Evolutionary conservation across 2,888 invertebrate species (phyloP), one percentile per base, ranked within the genome.

Genomic region (Eupithecia pulchellata): DNA sequence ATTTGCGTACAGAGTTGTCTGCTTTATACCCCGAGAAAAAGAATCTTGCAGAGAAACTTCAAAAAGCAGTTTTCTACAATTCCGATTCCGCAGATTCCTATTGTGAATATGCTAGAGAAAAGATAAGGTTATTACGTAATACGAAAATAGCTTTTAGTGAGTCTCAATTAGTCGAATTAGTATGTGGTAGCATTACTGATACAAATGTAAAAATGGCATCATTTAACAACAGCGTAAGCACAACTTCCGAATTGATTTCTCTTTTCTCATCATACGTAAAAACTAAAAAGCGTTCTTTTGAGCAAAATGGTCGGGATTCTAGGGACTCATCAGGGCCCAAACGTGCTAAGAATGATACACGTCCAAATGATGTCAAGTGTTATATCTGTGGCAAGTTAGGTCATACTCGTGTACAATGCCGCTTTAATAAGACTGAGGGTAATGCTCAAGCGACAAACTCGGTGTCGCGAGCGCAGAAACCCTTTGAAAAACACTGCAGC

Each of bases 121-220:
- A 69, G 9, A n/a, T 69, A 4, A n/a, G 58, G 5, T 36, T 69
- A 4, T 29, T 69, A 1, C 30, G 29, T 14, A 5, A 64, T 20
- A 68, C 71, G 1, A 72, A 68, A 14, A 20, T 72, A 29, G 62
- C 34, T 3, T 68, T 72, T 17, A 72, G 39, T 32, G 68, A 68
- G 14, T 2, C 0, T 2, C 71, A 71, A 25, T 62, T 68, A 14
- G 42, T 71, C 0, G 68, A 71, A 6, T 2, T 71, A 13, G 32
- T 68, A 17, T 68, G 71, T 34, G 71, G 71, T n/a, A 39, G 71
- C 14, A 65, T 68, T 8, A 32, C 0, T 20, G 65, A 71, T 65
- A 29, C 58, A 1, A 17, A 61, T 32, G 57, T 71, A 25, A 6
- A 14, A 42, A 71, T 71, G 68, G 71, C 71, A 0, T n/a, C 68